These are phyloP conservation scores for Pinna nobilis DNA, from an alignment of 1,140 invertebrate species.

Conservation along the genomic window DNA sequence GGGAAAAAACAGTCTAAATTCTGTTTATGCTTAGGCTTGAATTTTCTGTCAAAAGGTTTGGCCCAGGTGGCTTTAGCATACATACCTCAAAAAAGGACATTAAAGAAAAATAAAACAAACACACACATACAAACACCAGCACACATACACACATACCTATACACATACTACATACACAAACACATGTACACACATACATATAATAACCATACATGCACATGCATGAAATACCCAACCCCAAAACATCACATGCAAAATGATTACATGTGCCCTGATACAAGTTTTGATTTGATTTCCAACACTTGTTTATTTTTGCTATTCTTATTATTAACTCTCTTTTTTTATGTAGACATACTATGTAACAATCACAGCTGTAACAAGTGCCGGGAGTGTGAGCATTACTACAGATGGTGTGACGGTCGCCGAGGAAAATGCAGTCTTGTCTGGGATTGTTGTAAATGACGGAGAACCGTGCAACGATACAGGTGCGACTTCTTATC, in stretches of 20 bases:
- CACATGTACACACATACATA: too few relatives aligned
- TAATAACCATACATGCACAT: too few relatives aligned
- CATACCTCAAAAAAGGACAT: neutral
- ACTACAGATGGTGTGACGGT: conserved; percentile 48
- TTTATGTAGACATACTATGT: conserved; percentile 40
- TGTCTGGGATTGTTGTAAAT: conserved; percentile 17
- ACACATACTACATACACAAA: too few relatives aligned
- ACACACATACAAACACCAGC: too few relatives aligned
- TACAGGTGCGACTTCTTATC: conserved; percentile 21
- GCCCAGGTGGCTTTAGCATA: neutral
- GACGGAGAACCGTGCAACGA: conserved; percentile 32
- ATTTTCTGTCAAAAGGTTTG: neutral
- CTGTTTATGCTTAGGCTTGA: neutral
- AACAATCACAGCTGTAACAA: conserved; percentile 39
- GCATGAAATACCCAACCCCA: too few relatives aligned
- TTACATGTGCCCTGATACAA: neutral
- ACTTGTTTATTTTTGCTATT: neutral
- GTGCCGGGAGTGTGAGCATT: conserved; percentile 28
- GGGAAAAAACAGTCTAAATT: neutral
- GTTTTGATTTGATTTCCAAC: neutral
- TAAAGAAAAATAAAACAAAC: too few relatives aligned
- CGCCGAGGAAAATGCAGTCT: conserved; percentile 12
- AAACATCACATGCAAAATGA: neutral
- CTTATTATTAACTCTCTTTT: neutral
- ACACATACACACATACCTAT: too few relatives aligned